Base-by-base conservation (phyloP, 2,113 vertebrate genomes). In the Tor tambroides region DNA sequence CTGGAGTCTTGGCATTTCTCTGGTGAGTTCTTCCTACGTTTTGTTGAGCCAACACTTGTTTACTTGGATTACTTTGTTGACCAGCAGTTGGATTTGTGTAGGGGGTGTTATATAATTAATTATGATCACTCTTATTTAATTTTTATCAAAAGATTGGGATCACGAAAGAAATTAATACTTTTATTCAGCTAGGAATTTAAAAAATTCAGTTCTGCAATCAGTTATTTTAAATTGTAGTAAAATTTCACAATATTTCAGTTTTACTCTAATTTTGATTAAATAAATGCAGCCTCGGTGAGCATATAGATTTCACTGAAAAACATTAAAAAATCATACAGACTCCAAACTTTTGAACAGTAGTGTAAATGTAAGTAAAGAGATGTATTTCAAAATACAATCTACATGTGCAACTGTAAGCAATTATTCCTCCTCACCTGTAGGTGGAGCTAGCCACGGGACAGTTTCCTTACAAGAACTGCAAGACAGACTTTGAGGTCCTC, bases 381-480 rank as follows among this genome's bases (percentile, higher is more conserved):
- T 54, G 26, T 19, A 32, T 32, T 54, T 78, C 1, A 32, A 54
- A 21, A 51, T 15, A 51, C 14, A 14, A 14, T 51, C 49, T 51
- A 17, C 49, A 4, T 54, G 17, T 54, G 21, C 54, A 30, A 5
- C 76, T 30, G 8, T 54, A 65, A 80, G 2, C 23, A 10, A 56
- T 67, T 32, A 5, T 32, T 80, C 21, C 8, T 76, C 28, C 23
- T 41, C 1, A 84, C 19, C 61, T 87, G 2, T 74, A 98, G 97
- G 97, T 98, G 95, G 97, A 98, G 93, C 87, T 98, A 91, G 97
- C 97, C 1, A 98, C 97, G 0, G 97, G 97, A 85, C 97, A 98
- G 95, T 98, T 98, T 91, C 97, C 97, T 10, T 98, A 98, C 89
- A 97, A 98, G 92, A 98, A 98, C 92, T 98, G 97, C 90, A 98